Percentiles rank a stretch among this genome's conserved stretches.
phyloP scores from a whole-genome alignment of 2,797 vertebrate genomes.

The Cossypha polioptera region DNA sequence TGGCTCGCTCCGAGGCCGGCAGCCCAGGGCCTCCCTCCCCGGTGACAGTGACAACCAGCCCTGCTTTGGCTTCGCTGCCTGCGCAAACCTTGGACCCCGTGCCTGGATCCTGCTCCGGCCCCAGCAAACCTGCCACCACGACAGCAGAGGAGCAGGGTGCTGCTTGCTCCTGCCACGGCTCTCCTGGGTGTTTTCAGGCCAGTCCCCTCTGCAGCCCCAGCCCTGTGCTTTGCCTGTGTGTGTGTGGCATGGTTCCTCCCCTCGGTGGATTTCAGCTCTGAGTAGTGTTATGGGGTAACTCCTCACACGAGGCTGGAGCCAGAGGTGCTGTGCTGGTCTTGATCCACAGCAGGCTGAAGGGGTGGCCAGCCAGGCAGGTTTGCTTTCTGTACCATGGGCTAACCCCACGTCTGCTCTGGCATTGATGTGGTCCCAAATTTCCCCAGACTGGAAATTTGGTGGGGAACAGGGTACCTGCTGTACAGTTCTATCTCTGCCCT shows the following conservation, averaged over 20 bases:
- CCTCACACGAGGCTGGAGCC: constrained; percentile 27
- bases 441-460: background rate
- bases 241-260: constrained; percentile 25
- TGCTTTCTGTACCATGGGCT: background rate
- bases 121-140: background rate
- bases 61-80: constrained; percentile 59
- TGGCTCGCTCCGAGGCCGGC: background rate
- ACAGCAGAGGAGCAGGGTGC: background rate
- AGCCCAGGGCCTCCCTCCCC: background rate
- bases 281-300: constrained; percentile 5
- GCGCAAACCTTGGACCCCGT: constrained; percentile 16
- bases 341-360: background rate
- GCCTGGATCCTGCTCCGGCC: constrained; percentile 13
- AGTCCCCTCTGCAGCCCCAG: background rate
- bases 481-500: background rate
- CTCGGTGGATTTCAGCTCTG: background rate
- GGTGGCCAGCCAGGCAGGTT: background rate
- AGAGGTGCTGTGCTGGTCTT: constrained; percentile 2
- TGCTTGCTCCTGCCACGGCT: background rate
- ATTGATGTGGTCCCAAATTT: background rate
- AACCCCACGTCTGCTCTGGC: background rate
- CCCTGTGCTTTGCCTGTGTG: constrained; percentile 26
- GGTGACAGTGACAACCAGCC: background rate
- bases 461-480: background rate
- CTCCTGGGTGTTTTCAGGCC: constrained; percentile 43